Base-by-base conservation (phyloP, 2,888 invertebrate genomes). In the Cacoxenus indagator region DNA sequence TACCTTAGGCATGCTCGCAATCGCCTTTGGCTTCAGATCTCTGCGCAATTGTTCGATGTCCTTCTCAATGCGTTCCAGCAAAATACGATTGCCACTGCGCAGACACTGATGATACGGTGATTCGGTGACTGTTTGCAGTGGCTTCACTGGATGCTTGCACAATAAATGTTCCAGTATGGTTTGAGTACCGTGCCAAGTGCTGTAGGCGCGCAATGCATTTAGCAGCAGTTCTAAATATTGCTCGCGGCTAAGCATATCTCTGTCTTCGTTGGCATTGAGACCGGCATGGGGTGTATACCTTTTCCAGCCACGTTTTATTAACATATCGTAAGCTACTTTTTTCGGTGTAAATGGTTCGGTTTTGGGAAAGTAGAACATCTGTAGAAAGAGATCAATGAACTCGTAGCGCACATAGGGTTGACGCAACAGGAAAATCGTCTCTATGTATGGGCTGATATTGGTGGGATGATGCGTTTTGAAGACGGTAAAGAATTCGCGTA, bases 391-490 rank as follows among this genome's bases (percentile, higher is more conserved):
- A 73, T 87, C 81, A 6, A 86, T 82, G 27, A 85, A 83, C 45
- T 84, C 78, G 46, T 74, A 87, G 5, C 86, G 84, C 2, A 87
- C 74, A 70, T 82, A 87, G 0, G 84, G 83, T 24, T 83, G 86
- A 19, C 80, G 78, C 2, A 86, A 59, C 26, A 75, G 65, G 1
- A 78, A 70, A 8, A 87, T 85, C 1, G 78, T 76, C 1, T 77
- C 73, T 17, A 87, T 73, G 64, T 85, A 86, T 1, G 74, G 81
- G 14, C 65, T 71, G 2, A 87, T 74, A n/a, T 77, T 57, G 0
- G 68, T 70, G 8, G 78, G 77, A 70, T 81, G 82, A 17, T 82
- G 74, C 0, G 72, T 68, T 75, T 85, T 84, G 14, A 86, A 79
- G 6, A 78, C 78, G 70, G 83, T 84, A 14, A 84, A 86, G 27